Evolutionary conservation across 2,797 vertebrate species (phyloP).

Genomic region (Champsocephalus esox): DNA sequence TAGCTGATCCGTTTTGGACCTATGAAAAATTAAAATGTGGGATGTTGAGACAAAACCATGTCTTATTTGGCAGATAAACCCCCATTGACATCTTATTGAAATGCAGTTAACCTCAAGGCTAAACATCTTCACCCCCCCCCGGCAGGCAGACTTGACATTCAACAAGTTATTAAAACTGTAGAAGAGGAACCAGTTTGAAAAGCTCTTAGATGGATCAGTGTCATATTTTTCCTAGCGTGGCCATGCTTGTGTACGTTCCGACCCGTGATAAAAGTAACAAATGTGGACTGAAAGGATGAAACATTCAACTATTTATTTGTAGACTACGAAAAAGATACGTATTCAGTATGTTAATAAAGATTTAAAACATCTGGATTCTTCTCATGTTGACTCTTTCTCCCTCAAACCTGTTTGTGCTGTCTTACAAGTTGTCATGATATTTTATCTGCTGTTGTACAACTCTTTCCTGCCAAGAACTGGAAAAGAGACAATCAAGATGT

Average conservation of each 20-base stretch:
- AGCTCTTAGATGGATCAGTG: constrained; percentile 7
- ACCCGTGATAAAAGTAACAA: constrained; percentile 40
- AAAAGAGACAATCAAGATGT: background rate
- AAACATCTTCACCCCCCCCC: background rate
- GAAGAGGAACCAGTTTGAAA: background rate
- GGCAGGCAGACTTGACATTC: constrained; percentile 36
- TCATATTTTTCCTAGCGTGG: constrained; percentile 12
- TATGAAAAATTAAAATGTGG: background rate
- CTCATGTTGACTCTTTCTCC: background rate
- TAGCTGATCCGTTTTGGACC: background rate
- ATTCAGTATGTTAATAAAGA: constrained; percentile 81
- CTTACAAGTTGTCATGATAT: background rate
- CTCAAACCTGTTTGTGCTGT: background rate
- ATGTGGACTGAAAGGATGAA: constrained; percentile 50
- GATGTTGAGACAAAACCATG: background rate
- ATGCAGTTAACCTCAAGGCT: no score
- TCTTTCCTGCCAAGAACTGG: background rate
- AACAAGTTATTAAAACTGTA: background rate
- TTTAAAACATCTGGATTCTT: constrained; percentile 41
- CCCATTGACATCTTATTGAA: no score
- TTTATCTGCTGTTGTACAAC: background rate
- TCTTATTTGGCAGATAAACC: background rate
- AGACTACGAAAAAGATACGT: constrained; percentile 70
- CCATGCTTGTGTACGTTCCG: constrained; percentile 17
- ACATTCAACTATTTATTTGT: constrained; percentile 80